Evolutionary conservation across 2,113 vertebrate genomes (phyloP), one percentile per base, ranked within the genome.

Genomic region (Oreochromis tanganicae): DNA sequence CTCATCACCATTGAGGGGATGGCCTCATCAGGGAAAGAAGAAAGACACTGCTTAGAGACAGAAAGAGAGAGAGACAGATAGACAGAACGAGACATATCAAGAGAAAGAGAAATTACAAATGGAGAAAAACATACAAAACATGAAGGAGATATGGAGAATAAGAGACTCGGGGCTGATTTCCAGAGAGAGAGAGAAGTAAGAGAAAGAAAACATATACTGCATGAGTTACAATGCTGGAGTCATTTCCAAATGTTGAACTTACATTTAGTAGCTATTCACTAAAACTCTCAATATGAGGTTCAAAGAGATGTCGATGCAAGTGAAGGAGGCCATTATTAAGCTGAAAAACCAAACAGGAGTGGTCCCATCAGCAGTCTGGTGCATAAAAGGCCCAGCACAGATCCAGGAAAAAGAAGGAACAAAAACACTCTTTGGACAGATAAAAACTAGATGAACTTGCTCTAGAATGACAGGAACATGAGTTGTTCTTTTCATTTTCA

Each of bases 1-100:
- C 94, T 96, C 94, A 95, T 95, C 94, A 91, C 88, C 89, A 94
- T 90, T 90, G 92, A 94, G 86, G 91, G 87, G 86, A 85, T 91
- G 95, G 91, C 93, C 93, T 95, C 93, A 94, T 95, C 93, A 94
- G 81, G 66, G 52, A 82, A 52, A 79, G 80, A 87, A 55, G 83
- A 87, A 85, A 88, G 86, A 83, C 71, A 80, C 80, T 81, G 86
- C 78, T 78, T 7, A 17, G 55, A 80, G 78, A 63, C 36, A 86
- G 71, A 68, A 38, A 82, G 63, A 78, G 50, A 84, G 29, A 78
- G 63, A 38, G 36, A 63, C 32, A 85, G 80, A 43, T 14, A 73
- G 59, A 80, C 5, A 80, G 71, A 82, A 29, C 78, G 29, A 90
- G 13, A 48, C 27, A 52, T 52, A 52, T 78, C 73, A 52, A 32